Evolutionary conservation across 2,113 vertebrate genomes (phyloP), one percentile per base, ranked within the genome.

Genomic region (Hiodon alosoides): DNA sequence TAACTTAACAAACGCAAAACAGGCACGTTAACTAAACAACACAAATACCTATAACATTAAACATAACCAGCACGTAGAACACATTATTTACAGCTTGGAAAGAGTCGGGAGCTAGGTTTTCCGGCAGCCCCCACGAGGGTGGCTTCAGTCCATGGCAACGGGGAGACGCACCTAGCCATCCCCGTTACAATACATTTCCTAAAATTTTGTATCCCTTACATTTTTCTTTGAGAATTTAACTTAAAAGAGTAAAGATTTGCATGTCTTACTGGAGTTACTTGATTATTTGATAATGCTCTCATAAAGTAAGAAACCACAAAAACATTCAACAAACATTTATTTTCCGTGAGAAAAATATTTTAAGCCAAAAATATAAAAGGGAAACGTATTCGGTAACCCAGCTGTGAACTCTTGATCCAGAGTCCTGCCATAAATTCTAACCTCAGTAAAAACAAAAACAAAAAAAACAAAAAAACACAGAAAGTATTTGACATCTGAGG

Each of bases 401-500:
- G 78, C 69, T 7, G 73, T 85, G 86, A 90, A 87, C 88, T 81
- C 79, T 31, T 84, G 79, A 84, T 79, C 77, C 72, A 73, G 53
- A 68, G 73, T 48, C 68, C 82, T 76, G 82, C 78, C 81, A 85
- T 87, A 88, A 81, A 87, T 87, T 83, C 79, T 72, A 79, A 76
- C 74, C 82, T 84, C 79, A 47, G 80, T 51, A 58, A 75, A 66
- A 74, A 85, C 73, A 69, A 17, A 46, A 16, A 46, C 80, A 9
- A 46, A 69, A 65, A 69, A 84, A 73, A 50, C 77, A 81, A 80
- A 83, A 46, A 76, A 82, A 79, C 82, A 86, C 86, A 87, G 85
- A 89, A 86, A 83, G 84, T 83, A 88, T 85, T 86, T 79, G 79
- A 83, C 81, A 81, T 82, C 86, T 85, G 82, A 87, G 79, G 78